A percentile compares a stretch with the other conserved stretches of the same genome.
Conservation (phyloP, 2,888 invertebrate genomes). For the Caradrina clavipalpis region DNA sequence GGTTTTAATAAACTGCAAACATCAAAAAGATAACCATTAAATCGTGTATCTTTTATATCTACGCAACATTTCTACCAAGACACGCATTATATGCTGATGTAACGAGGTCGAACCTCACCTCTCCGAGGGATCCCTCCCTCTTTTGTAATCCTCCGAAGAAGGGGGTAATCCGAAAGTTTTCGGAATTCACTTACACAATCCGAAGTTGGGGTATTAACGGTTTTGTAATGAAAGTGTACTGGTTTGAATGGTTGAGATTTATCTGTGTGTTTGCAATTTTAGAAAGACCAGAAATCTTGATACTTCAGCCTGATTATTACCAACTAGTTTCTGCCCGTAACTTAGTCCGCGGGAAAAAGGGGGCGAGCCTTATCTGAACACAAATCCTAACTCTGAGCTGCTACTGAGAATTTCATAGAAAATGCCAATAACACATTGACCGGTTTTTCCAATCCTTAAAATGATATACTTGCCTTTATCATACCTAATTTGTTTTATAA, state of each 20-base stretch:
- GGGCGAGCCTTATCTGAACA: too few relatives aligned
- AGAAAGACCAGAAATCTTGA: neutral
- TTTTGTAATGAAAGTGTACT: constrained; percentile 27
- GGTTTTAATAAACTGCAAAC: neutral
- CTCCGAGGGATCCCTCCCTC: constrained; percentile 32
- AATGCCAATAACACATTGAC: too few relatives aligned
- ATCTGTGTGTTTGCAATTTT: neutral
- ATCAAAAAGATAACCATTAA: constrained; percentile 11
- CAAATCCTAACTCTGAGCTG: too few relatives aligned
- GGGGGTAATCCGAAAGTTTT: constrained; percentile 31
- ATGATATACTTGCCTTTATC: too few relatives aligned
- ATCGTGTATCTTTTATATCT: constrained; percentile 9
- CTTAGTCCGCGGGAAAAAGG: too few relatives aligned
- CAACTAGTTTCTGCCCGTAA: too few relatives aligned
- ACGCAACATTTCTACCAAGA: constrained; percentile 15
- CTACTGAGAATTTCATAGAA: too few relatives aligned
- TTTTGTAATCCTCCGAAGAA: constrained; percentile 36
- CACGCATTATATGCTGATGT: constrained; percentile 42
- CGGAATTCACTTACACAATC: constrained; percentile 38
- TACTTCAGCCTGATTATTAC: too few relatives aligned
- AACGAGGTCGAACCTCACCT: constrained; percentile 30
- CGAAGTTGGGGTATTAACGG: constrained; percentile 23
- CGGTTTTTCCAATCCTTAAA: too few relatives aligned
- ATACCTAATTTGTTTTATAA: too few relatives aligned
- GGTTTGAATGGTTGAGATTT: constrained; percentile 12